Evolutionary conservation across 1,140 invertebrate genomes (phyloP).

Genomic region (Trichonephila inaurata): DNA sequence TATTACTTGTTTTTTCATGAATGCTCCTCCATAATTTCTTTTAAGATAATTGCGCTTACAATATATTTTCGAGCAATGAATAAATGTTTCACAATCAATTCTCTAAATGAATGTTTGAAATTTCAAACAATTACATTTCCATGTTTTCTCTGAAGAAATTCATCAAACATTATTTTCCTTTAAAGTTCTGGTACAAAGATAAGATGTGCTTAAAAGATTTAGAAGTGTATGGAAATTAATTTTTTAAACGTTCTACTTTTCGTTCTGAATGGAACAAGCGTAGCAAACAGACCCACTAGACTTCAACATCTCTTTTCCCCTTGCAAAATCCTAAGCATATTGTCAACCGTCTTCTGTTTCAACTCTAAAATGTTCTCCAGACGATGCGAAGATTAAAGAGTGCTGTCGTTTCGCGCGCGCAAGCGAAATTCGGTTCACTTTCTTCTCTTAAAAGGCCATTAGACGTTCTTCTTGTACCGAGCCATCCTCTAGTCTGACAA

Average conservation of each 20-base stretch:
- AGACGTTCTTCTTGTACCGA: background rate
- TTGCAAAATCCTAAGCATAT: background rate
- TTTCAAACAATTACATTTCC: no score
- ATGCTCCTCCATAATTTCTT: no score
- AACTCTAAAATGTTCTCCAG: constrained; percentile 20
- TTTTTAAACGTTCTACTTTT: background rate
- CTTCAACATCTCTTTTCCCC: background rate
- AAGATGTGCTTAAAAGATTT: no score
- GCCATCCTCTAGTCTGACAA: background rate
- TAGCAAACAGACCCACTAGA: background rate
- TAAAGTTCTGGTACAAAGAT: no score
- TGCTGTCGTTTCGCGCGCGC: background rate
- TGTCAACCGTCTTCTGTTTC: background rate
- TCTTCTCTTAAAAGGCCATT: constrained; percentile 32
- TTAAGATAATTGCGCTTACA: no score
- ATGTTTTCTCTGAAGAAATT: no score
- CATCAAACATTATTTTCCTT: no score
- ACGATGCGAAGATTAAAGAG: constrained; percentile 15
- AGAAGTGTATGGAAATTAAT: no score
- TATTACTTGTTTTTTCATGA: no score
- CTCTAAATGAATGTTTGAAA: no score
- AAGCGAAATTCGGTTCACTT: constrained; percentile 2
- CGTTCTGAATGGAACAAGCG: background rate
- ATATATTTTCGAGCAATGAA: no score
- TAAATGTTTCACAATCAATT: no score